Evolutionary conservation across 2,888 invertebrate genomes (phyloP).

Genomic region (Himalopsyche anomala): DNA sequence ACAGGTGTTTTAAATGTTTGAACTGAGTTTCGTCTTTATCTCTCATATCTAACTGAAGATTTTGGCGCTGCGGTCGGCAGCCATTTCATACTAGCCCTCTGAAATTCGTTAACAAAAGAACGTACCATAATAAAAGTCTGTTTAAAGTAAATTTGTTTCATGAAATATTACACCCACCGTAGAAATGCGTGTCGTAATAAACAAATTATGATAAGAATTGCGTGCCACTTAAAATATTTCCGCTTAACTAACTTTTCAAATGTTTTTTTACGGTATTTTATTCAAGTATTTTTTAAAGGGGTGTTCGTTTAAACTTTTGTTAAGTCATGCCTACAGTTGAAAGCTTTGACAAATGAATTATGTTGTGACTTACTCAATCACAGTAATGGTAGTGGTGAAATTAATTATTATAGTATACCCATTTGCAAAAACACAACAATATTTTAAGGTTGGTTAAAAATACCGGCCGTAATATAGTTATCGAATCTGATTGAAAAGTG

Average conservation of each 20-base stretch:
- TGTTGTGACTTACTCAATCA: neutral
- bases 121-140: no score
- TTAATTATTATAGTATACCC: neutral
- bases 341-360: neutral
- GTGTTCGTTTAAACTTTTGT: neutral
- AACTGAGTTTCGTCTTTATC: no score
- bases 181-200: conserved; percentile 17
- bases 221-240: neutral
- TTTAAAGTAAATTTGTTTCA: neutral
- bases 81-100: no score
- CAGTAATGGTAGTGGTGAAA: neutral
- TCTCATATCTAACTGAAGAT: no score
- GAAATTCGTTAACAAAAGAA: no score
- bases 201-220: conserved; percentile 17
- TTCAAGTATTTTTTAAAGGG: neutral
- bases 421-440: no score
- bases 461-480: no score
- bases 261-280: conserved; percentile 9
- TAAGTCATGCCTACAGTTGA: neutral
- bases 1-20: no score
- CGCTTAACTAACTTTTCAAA: neutral
- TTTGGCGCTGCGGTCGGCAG: no score
- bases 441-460: no score
- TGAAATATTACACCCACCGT: neutral
- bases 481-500: no score